These are phyloP conservation scores for Caradrina clavipalpis DNA, from an alignment of 2,888 invertebrate genomes.

Conservation along the genomic window DNA sequence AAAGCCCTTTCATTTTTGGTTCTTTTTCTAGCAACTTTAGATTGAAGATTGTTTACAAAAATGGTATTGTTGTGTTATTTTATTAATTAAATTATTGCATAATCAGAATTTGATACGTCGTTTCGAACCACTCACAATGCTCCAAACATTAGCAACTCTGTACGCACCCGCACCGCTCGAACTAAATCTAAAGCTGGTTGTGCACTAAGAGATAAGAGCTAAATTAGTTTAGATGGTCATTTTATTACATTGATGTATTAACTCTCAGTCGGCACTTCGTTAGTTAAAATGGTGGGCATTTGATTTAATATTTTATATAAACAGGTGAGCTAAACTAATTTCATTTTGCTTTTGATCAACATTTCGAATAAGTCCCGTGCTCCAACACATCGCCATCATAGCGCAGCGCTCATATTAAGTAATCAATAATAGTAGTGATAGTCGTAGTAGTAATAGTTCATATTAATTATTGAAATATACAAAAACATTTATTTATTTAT, in stretches of 20 bases:
- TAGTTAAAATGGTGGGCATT: too few species aligned
- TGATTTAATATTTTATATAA: too few species aligned
- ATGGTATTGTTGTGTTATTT: slow-evolving; percentile 27
- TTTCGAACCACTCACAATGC: slow-evolving; percentile 37
- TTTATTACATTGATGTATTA: too few species aligned
- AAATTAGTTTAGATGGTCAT: not conserved
- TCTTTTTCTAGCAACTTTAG: not conserved
- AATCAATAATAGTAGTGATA: too few species aligned
- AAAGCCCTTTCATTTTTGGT: not conserved
- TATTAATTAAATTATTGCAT: slow-evolving; percentile 40
- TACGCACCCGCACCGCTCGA: slow-evolving; percentile 22
- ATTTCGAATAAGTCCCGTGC: too few species aligned
- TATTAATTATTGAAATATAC: too few species aligned
- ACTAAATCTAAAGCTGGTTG: slow-evolving; percentile 11
- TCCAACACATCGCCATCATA: not conserved
- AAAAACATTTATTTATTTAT: too few species aligned
- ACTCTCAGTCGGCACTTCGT: not conserved
- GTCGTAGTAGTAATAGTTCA: too few species aligned
- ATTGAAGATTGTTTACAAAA: not conserved
- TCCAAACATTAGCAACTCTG: slow-evolving; percentile 41
- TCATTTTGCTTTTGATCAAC: not conserved
- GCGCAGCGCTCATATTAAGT: too few species aligned
- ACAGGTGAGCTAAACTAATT: too few species aligned
- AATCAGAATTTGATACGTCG: slow-evolving; percentile 40
- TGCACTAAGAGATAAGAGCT: not conserved